A percentile compares a stretch with the other conserved stretches of the same genome.
Evolutionary conservation across 1,140 invertebrate species (phyloP).

Genomic region (Drosophila suzukii): DNA sequence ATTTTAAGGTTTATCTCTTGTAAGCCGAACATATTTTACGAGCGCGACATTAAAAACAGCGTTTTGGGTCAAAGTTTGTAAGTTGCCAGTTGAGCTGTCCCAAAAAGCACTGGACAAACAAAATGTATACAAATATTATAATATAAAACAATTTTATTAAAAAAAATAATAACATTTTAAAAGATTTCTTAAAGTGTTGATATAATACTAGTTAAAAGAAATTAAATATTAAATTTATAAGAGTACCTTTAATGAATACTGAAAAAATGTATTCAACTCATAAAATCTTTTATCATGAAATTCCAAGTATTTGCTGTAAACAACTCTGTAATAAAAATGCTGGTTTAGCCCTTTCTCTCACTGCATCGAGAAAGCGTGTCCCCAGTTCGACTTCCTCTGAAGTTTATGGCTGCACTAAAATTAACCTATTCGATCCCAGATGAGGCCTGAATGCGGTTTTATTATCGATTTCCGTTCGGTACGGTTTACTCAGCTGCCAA

Average conservation of each 20-base stretch:
- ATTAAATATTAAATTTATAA: too few species aligned
- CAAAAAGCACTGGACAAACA: conserved; percentile 4
- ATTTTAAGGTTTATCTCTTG: conserved; percentile 46
- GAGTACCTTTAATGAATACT: too few species aligned
- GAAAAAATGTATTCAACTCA: too few species aligned
- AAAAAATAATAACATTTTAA: too few species aligned
- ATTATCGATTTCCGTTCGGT: conserved; percentile 19
- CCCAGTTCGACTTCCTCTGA: conserved; percentile 17
- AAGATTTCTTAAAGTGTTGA: too few species aligned
- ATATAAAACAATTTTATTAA: too few species aligned
- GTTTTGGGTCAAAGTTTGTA: conserved; percentile 46
- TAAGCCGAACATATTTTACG: conserved; percentile 44
- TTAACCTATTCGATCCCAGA: conserved; percentile 23
- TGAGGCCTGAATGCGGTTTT: conserved; percentile 31
- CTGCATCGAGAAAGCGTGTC: conserved; percentile 34
- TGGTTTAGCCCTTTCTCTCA: conserved; percentile 2
- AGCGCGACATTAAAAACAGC: conserved; percentile 30
- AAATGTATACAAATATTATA: too few species aligned
- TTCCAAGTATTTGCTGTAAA: neutral
- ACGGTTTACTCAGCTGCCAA: conserved; percentile 41
- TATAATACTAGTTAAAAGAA: too few species aligned
- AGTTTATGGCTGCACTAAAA: conserved; percentile 41
- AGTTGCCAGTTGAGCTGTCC: conserved; percentile 26
- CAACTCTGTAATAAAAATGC: neutral
- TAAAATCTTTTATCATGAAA: too few species aligned